Percentiles rank a stretch among this genome's conserved stretches.
These are phyloP conservation scores for Misgurnus mizolepis DNA, from an alignment of 2,113 vertebrate genomes.

Conservation along the genomic window DNA sequence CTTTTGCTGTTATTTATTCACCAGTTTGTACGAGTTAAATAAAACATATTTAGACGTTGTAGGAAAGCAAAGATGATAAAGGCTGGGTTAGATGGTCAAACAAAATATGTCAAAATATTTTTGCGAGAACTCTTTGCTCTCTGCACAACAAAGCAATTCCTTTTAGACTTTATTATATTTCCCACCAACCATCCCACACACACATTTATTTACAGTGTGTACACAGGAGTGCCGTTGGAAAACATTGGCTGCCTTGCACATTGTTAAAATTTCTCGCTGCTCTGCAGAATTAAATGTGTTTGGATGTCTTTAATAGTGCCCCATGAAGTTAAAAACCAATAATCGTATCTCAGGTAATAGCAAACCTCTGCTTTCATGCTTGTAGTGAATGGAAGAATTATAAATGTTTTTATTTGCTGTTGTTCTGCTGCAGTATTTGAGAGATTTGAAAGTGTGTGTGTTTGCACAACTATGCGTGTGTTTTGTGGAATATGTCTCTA, in stretches of 20 bases:
- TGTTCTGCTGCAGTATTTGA: constrained; percentile 6
- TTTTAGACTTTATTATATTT: constrained; percentile 12
- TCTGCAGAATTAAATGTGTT: constrained; percentile 49
- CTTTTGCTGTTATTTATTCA: neutral
- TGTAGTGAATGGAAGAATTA: constrained; percentile 41
- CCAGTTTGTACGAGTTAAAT: neutral
- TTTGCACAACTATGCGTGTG: neutral
- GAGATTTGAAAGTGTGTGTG: too few relatives aligned
- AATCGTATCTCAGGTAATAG: constrained; percentile 35
- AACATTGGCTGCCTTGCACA: constrained; percentile 30
- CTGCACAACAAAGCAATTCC: constrained; percentile 1
- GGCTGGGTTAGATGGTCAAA: neutral
- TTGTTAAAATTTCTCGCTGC: constrained; percentile 52
- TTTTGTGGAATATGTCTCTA: constrained; percentile 3
- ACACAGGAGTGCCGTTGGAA: constrained; percentile 54
- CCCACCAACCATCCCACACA: constrained; percentile 10
- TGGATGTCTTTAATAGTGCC: constrained; percentile 32
- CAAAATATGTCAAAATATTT: constrained; percentile 11
- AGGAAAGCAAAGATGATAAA: neutral
- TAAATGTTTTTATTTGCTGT: constrained; percentile 46
- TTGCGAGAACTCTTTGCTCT: neutral
- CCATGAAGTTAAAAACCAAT: constrained; percentile 45
- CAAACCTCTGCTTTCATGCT: constrained; percentile 24
- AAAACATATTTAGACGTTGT: neutral
- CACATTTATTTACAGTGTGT: constrained; percentile 39